A percentile compares a stretch with the other conserved stretches of the same genome.
Conservation (phyloP, 2,888 invertebrate genomes). For the Macrophya alboannulata region DNA sequence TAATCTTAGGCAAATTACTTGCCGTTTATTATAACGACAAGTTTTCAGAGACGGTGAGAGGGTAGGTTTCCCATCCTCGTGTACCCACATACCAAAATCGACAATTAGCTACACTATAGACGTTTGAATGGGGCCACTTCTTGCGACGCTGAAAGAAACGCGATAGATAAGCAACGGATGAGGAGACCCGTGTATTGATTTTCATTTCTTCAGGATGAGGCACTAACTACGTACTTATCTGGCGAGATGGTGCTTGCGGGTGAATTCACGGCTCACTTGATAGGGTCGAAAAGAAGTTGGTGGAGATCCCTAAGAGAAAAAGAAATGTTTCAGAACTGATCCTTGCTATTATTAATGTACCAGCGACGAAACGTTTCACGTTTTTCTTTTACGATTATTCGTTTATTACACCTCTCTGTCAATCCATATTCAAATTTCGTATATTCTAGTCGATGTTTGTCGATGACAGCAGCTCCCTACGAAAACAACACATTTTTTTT, state of each 20-base stretch:
- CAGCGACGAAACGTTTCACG: background rate
- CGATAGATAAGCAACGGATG: conserved; percentile 38
- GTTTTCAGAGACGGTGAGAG: background rate
- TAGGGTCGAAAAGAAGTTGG: background rate
- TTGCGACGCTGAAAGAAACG: background rate
- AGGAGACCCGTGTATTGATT: conserved; percentile 48
- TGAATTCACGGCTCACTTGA: conserved; percentile 46
- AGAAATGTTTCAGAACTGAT: conserved; percentile 5
- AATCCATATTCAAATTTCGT: background rate
- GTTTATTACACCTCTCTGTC: background rate
- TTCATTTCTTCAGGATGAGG: conserved; percentile 31
- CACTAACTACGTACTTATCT: conserved; percentile 50
- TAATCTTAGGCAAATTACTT: background rate
- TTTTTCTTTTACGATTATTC: background rate
- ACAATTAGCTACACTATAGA: background rate
- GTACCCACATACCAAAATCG: background rate
- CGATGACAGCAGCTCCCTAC: background rate
- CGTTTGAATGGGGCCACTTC: background rate
- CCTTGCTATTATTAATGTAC: background rate
- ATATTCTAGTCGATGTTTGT: background rate
- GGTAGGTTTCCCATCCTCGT: background rate
- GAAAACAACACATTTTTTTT: background rate
- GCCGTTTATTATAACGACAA: background rate
- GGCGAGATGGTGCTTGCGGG: conserved; percentile 31
- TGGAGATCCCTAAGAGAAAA: background rate